These are phyloP conservation scores for Limnephilus auricula DNA, from an alignment of 2,888 invertebrate genomes.

Conservation along the genomic window DNA sequence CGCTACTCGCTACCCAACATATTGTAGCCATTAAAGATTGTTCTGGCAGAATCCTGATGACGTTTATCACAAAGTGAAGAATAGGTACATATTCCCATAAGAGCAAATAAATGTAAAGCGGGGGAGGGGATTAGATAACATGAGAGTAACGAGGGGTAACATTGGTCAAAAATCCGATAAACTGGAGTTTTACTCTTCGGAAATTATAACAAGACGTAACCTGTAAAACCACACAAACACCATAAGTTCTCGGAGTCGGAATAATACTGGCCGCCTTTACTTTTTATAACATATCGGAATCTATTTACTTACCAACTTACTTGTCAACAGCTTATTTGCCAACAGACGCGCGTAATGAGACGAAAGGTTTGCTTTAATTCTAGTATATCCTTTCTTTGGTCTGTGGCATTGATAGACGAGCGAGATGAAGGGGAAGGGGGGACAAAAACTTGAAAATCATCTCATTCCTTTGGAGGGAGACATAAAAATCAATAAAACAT, in stretches of 20 bases:
- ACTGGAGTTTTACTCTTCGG: no score
- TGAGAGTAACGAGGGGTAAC: no score
- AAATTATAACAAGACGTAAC: no score
- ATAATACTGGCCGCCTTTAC: not conserved
- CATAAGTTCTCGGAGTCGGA: not conserved
- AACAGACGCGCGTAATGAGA: not conserved
- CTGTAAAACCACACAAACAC: not conserved
- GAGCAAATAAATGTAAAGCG: no score
- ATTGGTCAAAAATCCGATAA: not conserved
- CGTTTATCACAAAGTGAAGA: no score
- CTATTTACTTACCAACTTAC: not conserved
- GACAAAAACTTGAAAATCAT: not conserved
- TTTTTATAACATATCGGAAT: not conserved
- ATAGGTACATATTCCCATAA: no score
- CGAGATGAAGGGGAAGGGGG: not conserved
- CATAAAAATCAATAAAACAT: conserved; percentile 10
- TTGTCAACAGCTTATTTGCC: not conserved
- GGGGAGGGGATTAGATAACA: no score
- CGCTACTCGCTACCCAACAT: not conserved
- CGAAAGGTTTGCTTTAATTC: not conserved
- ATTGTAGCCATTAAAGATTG: not conserved
- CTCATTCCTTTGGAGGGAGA: not conserved
- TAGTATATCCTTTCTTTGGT: not conserved
- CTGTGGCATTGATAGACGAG: conserved; percentile 3
- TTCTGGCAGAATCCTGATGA: no score